A percentile compares a stretch with the other conserved stretches of the same genome.
Evolutionary conservation across 2,888 invertebrate genomes (phyloP).

Genomic region (Apotomis capreana): DNA sequence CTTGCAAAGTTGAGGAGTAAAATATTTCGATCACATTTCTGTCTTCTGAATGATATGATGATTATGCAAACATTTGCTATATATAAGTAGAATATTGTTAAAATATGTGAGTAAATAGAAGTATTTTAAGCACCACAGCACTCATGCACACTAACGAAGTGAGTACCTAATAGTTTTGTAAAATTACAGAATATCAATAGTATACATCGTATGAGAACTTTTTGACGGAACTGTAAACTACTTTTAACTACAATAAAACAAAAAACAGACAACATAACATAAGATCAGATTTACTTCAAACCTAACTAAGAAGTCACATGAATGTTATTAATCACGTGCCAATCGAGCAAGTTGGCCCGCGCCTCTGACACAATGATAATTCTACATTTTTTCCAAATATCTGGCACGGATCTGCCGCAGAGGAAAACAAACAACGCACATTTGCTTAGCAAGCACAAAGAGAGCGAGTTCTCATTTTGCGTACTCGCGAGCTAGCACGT

Average conservation of each 20-base stretch:
- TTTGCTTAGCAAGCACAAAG: constrained; percentile 32
- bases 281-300: background rate
- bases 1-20: background rate
- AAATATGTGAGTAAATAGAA: too few species aligned
- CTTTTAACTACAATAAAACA: too few species aligned
- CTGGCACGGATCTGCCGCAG: constrained; percentile 1
- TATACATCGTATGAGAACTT: too few species aligned
- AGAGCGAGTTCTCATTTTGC: constrained; percentile 29
- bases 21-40: background rate
- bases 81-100: background rate
- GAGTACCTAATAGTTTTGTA: too few species aligned
- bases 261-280: too few species aligned
- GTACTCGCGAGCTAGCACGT: constrained; percentile 53
- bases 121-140: too few species aligned
- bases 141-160: too few species aligned
- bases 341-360: background rate
- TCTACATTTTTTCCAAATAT: constrained; percentile 12
- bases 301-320: background rate
- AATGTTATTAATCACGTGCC: background rate
- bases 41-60: background rate
- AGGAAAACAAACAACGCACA: constrained; percentile 26
- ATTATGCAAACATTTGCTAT: background rate
- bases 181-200: too few species aligned
- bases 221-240: too few species aligned
- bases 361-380: background rate